Base-by-base conservation (phyloP, 2,113 vertebrate species). In the Cervus canadensis region DNA sequence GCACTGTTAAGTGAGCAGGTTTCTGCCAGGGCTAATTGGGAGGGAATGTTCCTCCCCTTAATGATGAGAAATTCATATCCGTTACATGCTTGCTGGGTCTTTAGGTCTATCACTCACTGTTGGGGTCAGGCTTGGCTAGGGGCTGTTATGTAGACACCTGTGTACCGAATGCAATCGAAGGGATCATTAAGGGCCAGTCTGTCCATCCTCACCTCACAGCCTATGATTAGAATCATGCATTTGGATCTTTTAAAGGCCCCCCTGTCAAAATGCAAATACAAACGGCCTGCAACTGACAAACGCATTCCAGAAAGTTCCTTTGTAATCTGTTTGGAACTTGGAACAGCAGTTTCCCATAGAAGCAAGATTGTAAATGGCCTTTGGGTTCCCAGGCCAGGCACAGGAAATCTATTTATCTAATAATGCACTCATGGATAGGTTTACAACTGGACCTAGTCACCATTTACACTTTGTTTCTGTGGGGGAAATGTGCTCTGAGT, bases 221-320 rank as follows among this genome's bases (percentile, higher is more conserved):
- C 79, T 78, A 64, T 21, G 25, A 54, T 81, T 62, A 57, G 33
- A 91, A 96, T 97, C 62, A 45, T 59, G 81, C 17, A 52, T 89
- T 62, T 87, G 93, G 83, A 89, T 19, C 86, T 91, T 94, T 94
- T 94, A 84, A 93, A 96, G 86, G 28, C 16, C 64, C 14, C 71
- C 67, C 19, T 87, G 83, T 97, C 97, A 97, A 98, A 97, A 98
- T 97, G 93, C 95, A 97, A 97, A 95, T 98, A 87, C 90, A 81
- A 84, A 95, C 96, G 79, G 88, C 83, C 76, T 87, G 52, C 11
- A 56, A 94, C 28, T 97, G 95, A 96, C 92, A 90, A 95, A 93
- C 43, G 33, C 91, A 95, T 97, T 98, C 96, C 94, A 97, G 91
- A 98, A 98, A 93, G 95, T 95, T 97, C 97, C 86, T 98, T 97